phyloP scores from a whole-genome alignment of 2,113 vertebrate genomes.

The Dascyllus trimaculatus region DNA sequence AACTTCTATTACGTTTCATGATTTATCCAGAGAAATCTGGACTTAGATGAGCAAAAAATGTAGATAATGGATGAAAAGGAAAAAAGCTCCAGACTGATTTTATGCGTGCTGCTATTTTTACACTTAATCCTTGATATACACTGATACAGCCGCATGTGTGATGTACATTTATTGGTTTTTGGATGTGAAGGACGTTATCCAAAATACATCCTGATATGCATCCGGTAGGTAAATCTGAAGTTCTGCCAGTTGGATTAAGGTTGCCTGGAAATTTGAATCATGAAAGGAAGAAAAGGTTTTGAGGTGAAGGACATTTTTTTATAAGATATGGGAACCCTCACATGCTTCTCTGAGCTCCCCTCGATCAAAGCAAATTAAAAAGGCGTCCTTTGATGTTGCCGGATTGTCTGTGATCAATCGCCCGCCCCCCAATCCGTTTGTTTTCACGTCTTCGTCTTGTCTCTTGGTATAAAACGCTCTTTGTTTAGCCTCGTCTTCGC shows the following conservation, averaged over 20 bases:
- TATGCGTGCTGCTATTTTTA: no score
- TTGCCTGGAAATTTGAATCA: background rate
- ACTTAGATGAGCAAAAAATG: no score
- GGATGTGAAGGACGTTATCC: no score
- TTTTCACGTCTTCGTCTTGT: slow-evolving; percentile 9
- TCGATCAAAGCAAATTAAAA: slow-evolving; percentile 40
- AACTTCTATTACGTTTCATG: no score
- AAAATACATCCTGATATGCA: no score
- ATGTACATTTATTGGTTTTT: no score
- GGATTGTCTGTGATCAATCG: slow-evolving; percentile 19
- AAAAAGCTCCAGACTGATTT: no score
- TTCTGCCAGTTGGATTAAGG: background rate
- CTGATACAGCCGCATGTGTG: no score
- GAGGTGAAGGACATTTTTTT: background rate
- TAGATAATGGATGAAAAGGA: no score
- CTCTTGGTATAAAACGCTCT: background rate
- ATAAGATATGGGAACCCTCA: background rate
- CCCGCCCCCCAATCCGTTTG: slow-evolving; percentile 11
- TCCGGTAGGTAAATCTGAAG: no score
- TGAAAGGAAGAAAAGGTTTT: background rate
- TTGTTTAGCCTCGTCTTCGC: background rate
- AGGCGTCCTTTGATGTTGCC: slow-evolving; percentile 47
- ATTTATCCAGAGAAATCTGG: no score
- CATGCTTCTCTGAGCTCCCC: background rate
- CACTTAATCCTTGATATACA: no score